A percentile compares a stretch with the other conserved stretches of the same genome.
phyloP scores from a whole-genome alignment of 64 coral and sea anemone genomes.

The Astreopora myriophthalma region DNA sequence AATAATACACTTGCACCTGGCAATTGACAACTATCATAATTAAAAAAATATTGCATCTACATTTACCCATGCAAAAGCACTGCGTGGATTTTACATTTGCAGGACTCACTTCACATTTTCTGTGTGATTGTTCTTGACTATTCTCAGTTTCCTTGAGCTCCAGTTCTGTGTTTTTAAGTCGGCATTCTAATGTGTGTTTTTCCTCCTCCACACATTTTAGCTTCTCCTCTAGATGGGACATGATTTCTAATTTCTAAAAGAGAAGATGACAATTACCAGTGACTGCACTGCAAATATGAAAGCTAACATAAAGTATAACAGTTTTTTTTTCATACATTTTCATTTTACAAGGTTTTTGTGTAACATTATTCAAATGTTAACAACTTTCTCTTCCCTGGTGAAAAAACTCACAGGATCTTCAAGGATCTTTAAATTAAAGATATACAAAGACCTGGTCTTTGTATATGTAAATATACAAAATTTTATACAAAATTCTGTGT shows the following conservation, averaged over 20 bases:
- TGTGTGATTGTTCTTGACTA: slow-evolving; percentile 33
- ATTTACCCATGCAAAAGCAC: background rate
- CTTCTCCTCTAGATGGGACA: slow-evolving; percentile 71
- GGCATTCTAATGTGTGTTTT: slow-evolving; percentile 72
- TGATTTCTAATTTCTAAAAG: slow-evolving; percentile 70
- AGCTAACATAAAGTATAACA: background rate
- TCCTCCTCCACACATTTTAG: slow-evolving; percentile 76
- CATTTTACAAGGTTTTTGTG: too few relatives aligned
- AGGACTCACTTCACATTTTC: slow-evolving; percentile 57
- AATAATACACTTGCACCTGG: too few relatives aligned
- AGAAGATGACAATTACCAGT: background rate
- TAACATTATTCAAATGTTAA: too few relatives aligned
- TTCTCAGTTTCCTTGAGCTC: slow-evolving; percentile 69
- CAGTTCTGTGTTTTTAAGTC: slow-evolving; percentile 68
- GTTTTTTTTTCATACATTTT: too few relatives aligned
- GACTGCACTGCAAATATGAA: background rate
- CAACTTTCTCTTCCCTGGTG: too few relatives aligned
- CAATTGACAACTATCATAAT: too few relatives aligned
- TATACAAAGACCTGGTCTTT: too few relatives aligned
- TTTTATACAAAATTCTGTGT: too few relatives aligned
- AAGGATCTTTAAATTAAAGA: too few relatives aligned
- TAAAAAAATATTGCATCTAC: background rate
- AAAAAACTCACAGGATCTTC: too few relatives aligned
- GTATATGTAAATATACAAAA: too few relatives aligned
- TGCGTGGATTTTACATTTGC: too few relatives aligned